phyloP scores from a whole-genome alignment of 2,888 invertebrate species.

The Scelioninae gen. 1 region DNA sequence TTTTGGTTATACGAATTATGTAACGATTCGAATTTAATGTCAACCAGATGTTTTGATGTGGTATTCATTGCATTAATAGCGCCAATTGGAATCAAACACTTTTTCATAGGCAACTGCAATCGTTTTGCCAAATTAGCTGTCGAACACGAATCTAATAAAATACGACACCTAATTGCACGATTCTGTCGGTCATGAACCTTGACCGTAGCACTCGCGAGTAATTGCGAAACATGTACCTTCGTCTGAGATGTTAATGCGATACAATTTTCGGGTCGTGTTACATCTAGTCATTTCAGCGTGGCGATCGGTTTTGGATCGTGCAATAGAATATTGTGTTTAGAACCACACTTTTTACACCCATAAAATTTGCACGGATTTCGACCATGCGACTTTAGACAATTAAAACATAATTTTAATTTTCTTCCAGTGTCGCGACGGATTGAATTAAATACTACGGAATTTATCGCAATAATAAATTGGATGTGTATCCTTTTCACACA shows the following conservation, averaged over 20 bases:
- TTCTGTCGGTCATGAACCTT: background rate
- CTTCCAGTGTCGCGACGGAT: background rate
- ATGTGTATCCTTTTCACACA: background rate
- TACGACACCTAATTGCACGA: background rate
- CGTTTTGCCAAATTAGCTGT: constrained; percentile 4
- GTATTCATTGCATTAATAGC: background rate
- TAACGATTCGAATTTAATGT: background rate
- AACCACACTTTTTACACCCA: background rate
- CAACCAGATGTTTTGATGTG: background rate
- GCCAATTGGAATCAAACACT: background rate
- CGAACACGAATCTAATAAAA: constrained; percentile 21
- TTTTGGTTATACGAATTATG: background rate
- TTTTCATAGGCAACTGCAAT: background rate
- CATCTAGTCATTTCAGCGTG: background rate
- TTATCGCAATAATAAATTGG: background rate
- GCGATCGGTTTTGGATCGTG: background rate
- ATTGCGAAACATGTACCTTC: background rate
- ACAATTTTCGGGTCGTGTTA: too few relatives aligned
- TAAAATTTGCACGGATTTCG: background rate
- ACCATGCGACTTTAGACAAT: background rate
- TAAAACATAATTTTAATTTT: background rate
- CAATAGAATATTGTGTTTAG: background rate
- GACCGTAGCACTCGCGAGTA: too few relatives aligned
- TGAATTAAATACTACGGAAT: background rate
- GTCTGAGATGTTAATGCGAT: too few relatives aligned